Percentiles rank a stretch among this genome's conserved stretches.
Conservation (phyloP, 2,797 vertebrate genomes). For the Eptatretus atami region DNA sequence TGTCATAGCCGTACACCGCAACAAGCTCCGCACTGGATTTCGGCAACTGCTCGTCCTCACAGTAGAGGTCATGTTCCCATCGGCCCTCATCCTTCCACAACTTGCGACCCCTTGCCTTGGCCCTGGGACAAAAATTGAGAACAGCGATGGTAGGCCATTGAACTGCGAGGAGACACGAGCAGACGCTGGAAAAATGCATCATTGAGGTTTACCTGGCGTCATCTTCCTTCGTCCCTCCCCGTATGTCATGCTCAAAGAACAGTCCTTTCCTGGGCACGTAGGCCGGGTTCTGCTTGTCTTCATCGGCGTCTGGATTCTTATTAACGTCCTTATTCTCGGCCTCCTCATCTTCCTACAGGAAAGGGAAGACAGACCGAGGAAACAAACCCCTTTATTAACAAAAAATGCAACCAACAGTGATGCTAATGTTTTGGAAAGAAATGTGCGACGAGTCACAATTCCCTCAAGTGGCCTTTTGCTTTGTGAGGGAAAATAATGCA, state of each 20-base stretch:
- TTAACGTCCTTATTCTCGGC: too few relatives aligned
- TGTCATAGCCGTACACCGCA: constrained; percentile 74
- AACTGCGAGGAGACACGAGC: background rate
- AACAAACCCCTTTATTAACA: too few relatives aligned
- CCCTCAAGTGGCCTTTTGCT: too few relatives aligned
- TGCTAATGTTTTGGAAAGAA: too few relatives aligned
- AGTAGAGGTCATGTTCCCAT: constrained; percentile 73
- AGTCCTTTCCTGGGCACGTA: constrained; percentile 81
- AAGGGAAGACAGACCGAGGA: too few relatives aligned
- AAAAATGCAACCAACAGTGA: too few relatives aligned
- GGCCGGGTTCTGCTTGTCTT: constrained; percentile 74
- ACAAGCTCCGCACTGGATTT: constrained; percentile 77
- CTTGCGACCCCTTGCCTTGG: constrained; percentile 60
- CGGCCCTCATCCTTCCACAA: constrained; percentile 87
- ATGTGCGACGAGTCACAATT: too few relatives aligned
- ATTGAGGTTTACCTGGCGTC: constrained; percentile 30
- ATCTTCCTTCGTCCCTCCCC: constrained; percentile 64
- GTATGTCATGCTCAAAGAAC: constrained; percentile 85
- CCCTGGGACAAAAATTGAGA: constrained; percentile 17
- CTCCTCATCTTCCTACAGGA: too few relatives aligned
- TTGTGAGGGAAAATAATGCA: too few relatives aligned
- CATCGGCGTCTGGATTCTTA: constrained; percentile 30
- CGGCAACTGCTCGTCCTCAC: constrained; percentile 80
- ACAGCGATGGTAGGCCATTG: too few relatives aligned
- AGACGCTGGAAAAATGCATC: background rate